Conservation (phyloP, 2,888 invertebrate species). For the Onchidella celtica region DNA sequence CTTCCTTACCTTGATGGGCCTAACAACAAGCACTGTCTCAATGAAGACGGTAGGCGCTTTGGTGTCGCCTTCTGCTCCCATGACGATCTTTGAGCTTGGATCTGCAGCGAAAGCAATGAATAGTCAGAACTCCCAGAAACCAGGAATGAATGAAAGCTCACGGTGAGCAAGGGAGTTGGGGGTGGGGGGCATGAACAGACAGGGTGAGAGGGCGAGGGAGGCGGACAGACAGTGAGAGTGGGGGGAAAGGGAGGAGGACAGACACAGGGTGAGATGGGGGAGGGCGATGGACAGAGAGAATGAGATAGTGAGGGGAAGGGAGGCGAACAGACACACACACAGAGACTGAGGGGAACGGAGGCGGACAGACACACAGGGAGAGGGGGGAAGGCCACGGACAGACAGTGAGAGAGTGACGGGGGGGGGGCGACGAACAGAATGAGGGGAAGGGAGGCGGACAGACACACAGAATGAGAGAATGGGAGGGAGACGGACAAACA, state of each 20-base stretch:
- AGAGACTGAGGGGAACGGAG: background rate
- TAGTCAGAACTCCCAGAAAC: background rate
- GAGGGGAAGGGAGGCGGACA: background rate
- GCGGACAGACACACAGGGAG: background rate
- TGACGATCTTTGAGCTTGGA: too few relatives aligned
- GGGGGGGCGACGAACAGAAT: background rate
- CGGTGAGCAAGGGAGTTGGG: background rate
- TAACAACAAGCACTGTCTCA: slow-evolving; percentile 78
- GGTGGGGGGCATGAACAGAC: background rate
- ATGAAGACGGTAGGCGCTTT: slow-evolving; percentile 64
- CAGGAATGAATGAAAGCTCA: background rate
- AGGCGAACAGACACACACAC: background rate
- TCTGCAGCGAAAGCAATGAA: too few relatives aligned
- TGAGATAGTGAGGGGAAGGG: background rate
- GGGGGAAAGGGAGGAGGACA: background rate
- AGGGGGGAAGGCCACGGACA: background rate
- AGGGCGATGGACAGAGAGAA: background rate
- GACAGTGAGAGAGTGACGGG: background rate
- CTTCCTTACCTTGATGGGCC: slow-evolving; percentile 79
- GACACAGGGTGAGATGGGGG: background rate
- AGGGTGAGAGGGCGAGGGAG: background rate
- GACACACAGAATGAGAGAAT: background rate
- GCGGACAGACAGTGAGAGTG: background rate
- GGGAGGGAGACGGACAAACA: background rate
- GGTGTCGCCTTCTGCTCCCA: slow-evolving; percentile 28